Conservation (phyloP, 2,888 invertebrate genomes). For the Vanessa cardui region DNA sequence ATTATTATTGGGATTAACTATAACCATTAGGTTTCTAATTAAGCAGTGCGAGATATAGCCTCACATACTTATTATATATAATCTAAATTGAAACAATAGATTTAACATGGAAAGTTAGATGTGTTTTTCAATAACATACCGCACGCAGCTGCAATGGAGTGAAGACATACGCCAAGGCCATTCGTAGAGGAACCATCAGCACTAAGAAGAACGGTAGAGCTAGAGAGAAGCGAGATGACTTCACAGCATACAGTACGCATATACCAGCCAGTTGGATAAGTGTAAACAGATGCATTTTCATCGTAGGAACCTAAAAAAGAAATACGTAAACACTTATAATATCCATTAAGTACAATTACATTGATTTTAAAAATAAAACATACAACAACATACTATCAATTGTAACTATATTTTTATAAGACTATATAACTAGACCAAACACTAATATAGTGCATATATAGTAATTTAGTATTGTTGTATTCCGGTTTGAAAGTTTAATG, state of each 20-base stretch:
- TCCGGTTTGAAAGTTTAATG: too few species aligned
- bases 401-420: too few species aligned
- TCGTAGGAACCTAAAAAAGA: constrained; percentile 88
- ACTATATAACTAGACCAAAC: too few species aligned
- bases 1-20: too few species aligned
- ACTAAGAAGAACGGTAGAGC: constrained; percentile 97
- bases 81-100: too few species aligned
- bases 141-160: constrained; percentile 91
- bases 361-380: too few species aligned
- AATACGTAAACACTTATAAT: neutral
- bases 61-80: too few species aligned
- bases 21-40: too few species aligned
- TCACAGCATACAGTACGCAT: constrained; percentile 91
- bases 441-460: too few species aligned
- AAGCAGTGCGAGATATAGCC: too few species aligned
- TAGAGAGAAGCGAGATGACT: constrained; percentile 93
- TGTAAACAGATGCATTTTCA: constrained; percentile 96
- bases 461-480: too few species aligned
- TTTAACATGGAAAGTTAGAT: neutral
- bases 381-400: too few species aligned
- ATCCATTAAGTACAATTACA: neutral
- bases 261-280: constrained; percentile 91
- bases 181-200: constrained; percentile 93
- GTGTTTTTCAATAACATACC: constrained; percentile 66
- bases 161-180: constrained; percentile 88